phyloP scores from a whole-genome alignment of 1,140 invertebrate species.

The Andricus grossulariae region DNA sequence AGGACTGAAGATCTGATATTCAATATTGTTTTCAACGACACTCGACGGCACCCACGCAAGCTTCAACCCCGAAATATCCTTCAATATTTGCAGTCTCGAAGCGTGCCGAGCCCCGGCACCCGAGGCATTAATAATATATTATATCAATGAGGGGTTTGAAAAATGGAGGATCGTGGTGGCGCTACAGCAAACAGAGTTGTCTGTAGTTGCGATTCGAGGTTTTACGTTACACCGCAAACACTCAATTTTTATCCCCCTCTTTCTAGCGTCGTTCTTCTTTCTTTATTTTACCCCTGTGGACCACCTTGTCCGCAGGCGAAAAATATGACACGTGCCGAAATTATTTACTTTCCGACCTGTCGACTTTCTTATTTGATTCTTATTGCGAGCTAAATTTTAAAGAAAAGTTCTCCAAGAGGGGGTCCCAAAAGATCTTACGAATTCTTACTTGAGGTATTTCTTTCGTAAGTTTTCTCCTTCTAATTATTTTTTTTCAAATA shows the following conservation, averaged over 20 bases:
- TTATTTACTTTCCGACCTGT: constrained; percentile 44
- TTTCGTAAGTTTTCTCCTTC: too few relatives aligned
- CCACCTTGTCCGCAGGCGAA: constrained; percentile 54
- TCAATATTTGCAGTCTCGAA: constrained; percentile 69
- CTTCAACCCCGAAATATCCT: constrained; percentile 45
- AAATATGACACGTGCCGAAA: constrained; percentile 61
- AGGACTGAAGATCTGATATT: constrained; percentile 22
- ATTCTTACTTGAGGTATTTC: too few relatives aligned
- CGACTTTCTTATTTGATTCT: background rate
- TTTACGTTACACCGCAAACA: constrained; percentile 75
- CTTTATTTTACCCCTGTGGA: constrained; percentile 56
- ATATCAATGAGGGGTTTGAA: constrained; percentile 73
- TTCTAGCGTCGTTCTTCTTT: constrained; percentile 47
- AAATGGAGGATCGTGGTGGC: constrained; percentile 63
- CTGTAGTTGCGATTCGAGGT: constrained; percentile 60
- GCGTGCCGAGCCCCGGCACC: constrained; percentile 68
- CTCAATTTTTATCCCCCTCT: constrained; percentile 49
- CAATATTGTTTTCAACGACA: constrained; percentile 16
- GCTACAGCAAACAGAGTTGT: constrained; percentile 61
- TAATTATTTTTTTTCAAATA: too few relatives aligned
- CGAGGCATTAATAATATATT: constrained; percentile 76
- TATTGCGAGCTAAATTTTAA: background rate
- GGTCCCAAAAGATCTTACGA: too few relatives aligned
- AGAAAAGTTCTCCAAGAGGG: too few relatives aligned
- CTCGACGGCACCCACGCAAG: constrained; percentile 18